A percentile compares a stretch with the other conserved stretches of the same genome.
These are phyloP conservation scores for Phylloscopus trochiloides DNA, from an alignment of 2,113 vertebrate species.

Conservation along the genomic window DNA sequence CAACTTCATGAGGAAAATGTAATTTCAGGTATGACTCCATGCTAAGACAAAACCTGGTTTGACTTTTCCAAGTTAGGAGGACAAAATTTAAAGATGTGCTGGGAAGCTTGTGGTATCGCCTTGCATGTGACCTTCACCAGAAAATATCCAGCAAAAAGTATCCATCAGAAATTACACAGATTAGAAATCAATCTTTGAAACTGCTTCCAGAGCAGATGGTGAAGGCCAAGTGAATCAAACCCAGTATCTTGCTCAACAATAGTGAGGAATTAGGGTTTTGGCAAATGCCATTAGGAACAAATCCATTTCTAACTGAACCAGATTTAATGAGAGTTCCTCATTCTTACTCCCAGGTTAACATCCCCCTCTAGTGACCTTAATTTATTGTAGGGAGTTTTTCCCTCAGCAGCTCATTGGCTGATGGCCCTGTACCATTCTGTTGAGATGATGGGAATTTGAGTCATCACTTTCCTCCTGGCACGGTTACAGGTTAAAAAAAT, in stretches of 20 bases:
- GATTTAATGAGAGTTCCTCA: background rate
- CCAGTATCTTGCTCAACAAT: background rate
- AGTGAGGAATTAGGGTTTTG: background rate
- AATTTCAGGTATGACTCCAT: background rate
- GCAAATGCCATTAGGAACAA: background rate
- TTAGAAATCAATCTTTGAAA: background rate
- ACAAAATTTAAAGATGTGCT: background rate
- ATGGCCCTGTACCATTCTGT: background rate
- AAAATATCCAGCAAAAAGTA: background rate
- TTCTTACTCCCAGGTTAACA: background rate
- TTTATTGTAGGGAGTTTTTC: background rate
- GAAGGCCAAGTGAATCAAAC: background rate
- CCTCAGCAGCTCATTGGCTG: background rate
- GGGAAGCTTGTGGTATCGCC: background rate
- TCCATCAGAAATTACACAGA: background rate
- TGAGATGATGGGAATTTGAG: background rate
- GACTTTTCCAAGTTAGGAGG: background rate
- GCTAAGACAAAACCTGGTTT: background rate
- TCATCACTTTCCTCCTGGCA: conserved; percentile 18
- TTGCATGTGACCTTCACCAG: background rate
- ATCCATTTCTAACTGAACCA: background rate
- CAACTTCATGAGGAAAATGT: background rate
- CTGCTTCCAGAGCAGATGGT: background rate
- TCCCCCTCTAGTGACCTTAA: background rate
- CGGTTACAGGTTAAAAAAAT: conserved; percentile 1